Evolutionary conservation across 2,113 vertebrate species (phyloP).

Genomic region (Saccopteryx leptura): DNA sequence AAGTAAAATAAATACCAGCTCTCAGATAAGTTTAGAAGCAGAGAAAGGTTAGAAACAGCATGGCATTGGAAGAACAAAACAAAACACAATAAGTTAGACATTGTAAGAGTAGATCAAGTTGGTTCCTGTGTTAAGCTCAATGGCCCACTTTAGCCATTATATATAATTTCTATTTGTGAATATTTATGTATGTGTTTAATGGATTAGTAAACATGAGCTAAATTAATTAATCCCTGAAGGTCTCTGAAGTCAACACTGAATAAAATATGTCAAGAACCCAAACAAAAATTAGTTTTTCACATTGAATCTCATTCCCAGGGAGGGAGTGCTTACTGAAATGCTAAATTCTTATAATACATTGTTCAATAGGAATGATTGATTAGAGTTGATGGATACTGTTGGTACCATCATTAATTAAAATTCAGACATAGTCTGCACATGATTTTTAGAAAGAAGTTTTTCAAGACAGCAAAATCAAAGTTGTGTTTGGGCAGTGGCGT

Average conservation of each 20-base stretch:
- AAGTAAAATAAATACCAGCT: background rate
- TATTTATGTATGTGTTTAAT: background rate
- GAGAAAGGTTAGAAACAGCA: background rate
- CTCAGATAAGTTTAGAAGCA: background rate
- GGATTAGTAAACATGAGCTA: background rate
- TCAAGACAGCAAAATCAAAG: background rate
- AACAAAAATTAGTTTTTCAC: background rate
- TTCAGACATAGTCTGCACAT: background rate
- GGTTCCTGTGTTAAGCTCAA: background rate
- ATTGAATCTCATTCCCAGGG: background rate
- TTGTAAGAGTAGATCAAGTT: background rate
- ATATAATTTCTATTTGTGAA: background rate
- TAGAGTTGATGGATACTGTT: background rate
- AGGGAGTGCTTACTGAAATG: background rate
- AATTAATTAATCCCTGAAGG: background rate
- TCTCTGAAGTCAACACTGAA: background rate
- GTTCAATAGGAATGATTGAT: background rate
- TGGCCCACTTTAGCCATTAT: background rate
- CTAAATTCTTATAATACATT: slow-evolving; percentile 13
- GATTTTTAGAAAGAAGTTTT: background rate
- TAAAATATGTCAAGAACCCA: background rate
- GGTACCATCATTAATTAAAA: background rate
- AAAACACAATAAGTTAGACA: background rate
- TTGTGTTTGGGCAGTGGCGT: background rate
- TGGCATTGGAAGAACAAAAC: background rate